Percentiles rank a stretch among this genome's conserved stretches.
phyloP scores from a whole-genome alignment of 2,113 vertebrate genomes.

The Sus scrofa region T2T-Sscrofa CM000827.6:51342501-51343000 shows the following conservation, averaged over 20 bases:
- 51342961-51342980: conserved; percentile 33
- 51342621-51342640: background rate
- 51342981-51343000: background rate
- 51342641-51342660: background rate
- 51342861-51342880: conserved; percentile 71
- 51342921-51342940: conserved; percentile 16
- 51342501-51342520: conserved; percentile 64
- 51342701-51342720: background rate
- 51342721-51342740: background rate
- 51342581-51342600: background rate
- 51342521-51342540: conserved; percentile 36
- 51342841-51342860: background rate
- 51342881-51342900: background rate
- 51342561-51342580: background rate
- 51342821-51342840: background rate
- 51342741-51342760: background rate
- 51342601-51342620: background rate
- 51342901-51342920: background rate
- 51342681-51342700: conserved; percentile 15
- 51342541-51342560: background rate
- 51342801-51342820: conserved; percentile 13
- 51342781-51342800: background rate
- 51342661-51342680: background rate
- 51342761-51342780: conserved; percentile 13
- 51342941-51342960: conserved; percentile 35